Conservation (phyloP, 2,797 vertebrate species). For the Anabacerthia variegaticeps region DNA sequence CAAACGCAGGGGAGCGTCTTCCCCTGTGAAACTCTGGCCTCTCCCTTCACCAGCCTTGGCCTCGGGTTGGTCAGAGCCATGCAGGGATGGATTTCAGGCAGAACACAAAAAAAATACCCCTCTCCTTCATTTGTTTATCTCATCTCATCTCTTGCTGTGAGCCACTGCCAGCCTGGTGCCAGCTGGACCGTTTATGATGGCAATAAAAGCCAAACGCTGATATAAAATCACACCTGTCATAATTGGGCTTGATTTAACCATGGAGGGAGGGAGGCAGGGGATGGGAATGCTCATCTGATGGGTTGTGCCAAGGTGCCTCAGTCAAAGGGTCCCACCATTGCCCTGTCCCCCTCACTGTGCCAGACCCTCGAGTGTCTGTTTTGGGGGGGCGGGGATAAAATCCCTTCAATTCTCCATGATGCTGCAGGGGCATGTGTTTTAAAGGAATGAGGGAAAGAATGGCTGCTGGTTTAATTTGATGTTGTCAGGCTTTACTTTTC, state of each 20-base stretch:
- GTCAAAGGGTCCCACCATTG: background rate
- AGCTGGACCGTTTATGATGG: conserved; percentile 47
- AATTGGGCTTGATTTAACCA: conserved; percentile 34
- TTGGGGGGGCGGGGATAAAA: background rate
- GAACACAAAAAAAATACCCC: background rate
- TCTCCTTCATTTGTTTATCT: background rate
- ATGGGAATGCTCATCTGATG: accelerated
- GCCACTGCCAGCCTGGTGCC: conserved; percentile 17
- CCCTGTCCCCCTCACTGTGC: accelerated
- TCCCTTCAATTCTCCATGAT: background rate
- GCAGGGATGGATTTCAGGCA: background rate
- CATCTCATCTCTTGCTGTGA: background rate
- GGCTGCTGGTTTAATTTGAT: background rate
- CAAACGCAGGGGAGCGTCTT: background rate
- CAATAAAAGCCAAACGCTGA: conserved; percentile 39
- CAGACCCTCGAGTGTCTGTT: accelerated
- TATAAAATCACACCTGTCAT: conserved; percentile 47
- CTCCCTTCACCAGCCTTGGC: background rate
- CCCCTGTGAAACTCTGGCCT: background rate
- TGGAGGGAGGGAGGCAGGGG: background rate
- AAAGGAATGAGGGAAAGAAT: background rate
- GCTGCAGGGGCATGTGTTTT: background rate
- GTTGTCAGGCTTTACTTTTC: background rate
- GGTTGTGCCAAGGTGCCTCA: background rate
- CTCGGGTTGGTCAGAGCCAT: accelerated